These are phyloP conservation scores for Ophonus ardosiacus DNA, from an alignment of 2,888 invertebrate species.

Conservation along the genomic window DNA sequence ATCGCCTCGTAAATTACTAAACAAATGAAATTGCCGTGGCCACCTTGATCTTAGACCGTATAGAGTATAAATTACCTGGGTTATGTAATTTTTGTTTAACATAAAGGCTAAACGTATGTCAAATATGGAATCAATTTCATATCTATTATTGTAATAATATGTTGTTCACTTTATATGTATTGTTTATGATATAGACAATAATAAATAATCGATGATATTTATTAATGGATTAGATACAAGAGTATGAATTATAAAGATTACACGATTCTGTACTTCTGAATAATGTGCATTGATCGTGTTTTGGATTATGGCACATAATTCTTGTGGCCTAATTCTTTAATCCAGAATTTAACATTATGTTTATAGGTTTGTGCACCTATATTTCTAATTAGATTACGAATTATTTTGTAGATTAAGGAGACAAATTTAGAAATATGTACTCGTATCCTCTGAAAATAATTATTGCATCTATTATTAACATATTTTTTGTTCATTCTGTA, in stretches of 20 bases:
- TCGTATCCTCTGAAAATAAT: not conserved
- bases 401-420: not conserved
- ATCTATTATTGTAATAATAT: not conserved
- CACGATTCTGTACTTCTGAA: slow-evolving; percentile 17
- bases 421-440: not conserved
- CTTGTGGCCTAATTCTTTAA: slow-evolving; percentile 33
- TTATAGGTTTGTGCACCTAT: not conserved
- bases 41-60: slow-evolving; percentile 45
- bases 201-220: not conserved
- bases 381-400: not conserved
- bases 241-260: slow-evolving; percentile 11
- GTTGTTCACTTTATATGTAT: no score
- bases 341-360: not conserved
- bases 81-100: not conserved
- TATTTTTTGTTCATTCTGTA: no score
- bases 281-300: slow-evolving; percentile 14
- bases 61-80: slow-evolving; percentile 21
- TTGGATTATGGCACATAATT: not conserved
- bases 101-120: not conserved
- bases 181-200: not conserved
- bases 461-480: not conserved
- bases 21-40: slow-evolving; percentile 41
- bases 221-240: slow-evolving; percentile 19
- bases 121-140: not conserved
- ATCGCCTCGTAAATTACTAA: slow-evolving; percentile 43